Percentiles rank a stretch among this genome's conserved stretches.
Evolutionary conservation across 2,888 invertebrate genomes (phyloP).

Genomic region (Rambutsinella grinnellia): DNA sequence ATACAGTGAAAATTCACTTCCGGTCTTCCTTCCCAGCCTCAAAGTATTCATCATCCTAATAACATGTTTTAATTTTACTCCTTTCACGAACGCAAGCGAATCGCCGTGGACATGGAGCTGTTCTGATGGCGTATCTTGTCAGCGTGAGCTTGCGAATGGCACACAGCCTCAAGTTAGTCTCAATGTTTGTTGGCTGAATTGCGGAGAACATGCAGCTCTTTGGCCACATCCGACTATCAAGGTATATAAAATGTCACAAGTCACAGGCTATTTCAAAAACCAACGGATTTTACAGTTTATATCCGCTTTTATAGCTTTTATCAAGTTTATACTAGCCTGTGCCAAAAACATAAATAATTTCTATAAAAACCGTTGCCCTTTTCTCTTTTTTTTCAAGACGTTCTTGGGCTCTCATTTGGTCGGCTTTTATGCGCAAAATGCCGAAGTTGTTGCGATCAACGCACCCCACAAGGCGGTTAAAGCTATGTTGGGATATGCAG

Average conservation of each 20-base stretch:
- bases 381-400: slow-evolving; percentile 40
- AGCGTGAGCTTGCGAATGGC: slow-evolving; percentile 49
- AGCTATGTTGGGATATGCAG: slow-evolving; percentile 65
- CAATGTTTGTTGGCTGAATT: slow-evolving; percentile 69
- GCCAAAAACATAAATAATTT: neutral
- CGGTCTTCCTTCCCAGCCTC: slow-evolving; percentile 2
- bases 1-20: slow-evolving; percentile 4
- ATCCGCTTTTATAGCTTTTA: neutral
- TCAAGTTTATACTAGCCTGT: too few relatives aligned
- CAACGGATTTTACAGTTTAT: neutral
- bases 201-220: slow-evolving; percentile 73
- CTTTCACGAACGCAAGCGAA: slow-evolving; percentile 53
- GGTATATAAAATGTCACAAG: slow-evolving; percentile 29
- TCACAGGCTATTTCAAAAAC: neutral
- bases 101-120: slow-evolving; percentile 66
- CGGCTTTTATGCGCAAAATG: slow-evolving; percentile 65
- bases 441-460: slow-evolving; percentile 61
- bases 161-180: slow-evolving; percentile 67
- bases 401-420: slow-evolving; percentile 46
- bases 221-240: slow-evolving; percentile 78
- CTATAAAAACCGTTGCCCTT: slow-evolving; percentile 4
- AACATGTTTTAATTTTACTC: slow-evolving; percentile 18
- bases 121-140: slow-evolving; percentile 61
- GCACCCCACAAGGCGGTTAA: slow-evolving; percentile 63
- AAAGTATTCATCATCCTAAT: neutral